Conservation (phyloP, 2,113 vertebrate genomes). For the Pelobates fuscus region DNA sequence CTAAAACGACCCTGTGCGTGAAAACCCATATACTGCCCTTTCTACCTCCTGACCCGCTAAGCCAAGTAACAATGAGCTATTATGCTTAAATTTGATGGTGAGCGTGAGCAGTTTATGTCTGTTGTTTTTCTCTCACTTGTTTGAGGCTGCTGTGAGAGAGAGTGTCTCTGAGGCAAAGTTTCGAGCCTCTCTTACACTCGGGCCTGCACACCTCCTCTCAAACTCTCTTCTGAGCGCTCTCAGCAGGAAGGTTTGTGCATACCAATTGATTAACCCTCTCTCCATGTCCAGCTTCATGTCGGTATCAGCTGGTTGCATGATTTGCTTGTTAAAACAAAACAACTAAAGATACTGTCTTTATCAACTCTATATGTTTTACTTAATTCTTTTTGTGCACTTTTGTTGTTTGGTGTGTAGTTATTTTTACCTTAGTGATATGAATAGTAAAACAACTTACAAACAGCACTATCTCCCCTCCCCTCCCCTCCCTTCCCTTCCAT, state of each 20-base stretch:
- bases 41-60: constrained; percentile 76
- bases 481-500: constrained; percentile 75
- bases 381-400: constrained; percentile 56
- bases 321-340: constrained; percentile 82
- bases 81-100: constrained; percentile 73
- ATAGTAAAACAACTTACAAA: constrained; percentile 72
- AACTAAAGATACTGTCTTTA: constrained; percentile 75
- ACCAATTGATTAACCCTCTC: constrained; percentile 83
- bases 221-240: constrained; percentile 84
- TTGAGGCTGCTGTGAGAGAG: constrained; percentile 84
- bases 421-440: constrained; percentile 64
- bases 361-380: constrained; percentile 64
- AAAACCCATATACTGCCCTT: constrained; percentile 71
- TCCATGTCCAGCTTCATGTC: constrained; percentile 79
- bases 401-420: constrained; percentile 58
- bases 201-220: constrained; percentile 83
- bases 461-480: constrained; percentile 72
- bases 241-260: constrained; percentile 86
- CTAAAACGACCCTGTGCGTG: background rate
- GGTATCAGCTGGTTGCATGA: constrained; percentile 85
- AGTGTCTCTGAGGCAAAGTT: constrained; percentile 82
- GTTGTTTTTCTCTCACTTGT: constrained; percentile 87
- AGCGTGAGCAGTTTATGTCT: constrained; percentile 80
- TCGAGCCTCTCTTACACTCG: constrained; percentile 83
- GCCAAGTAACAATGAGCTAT: constrained; percentile 65